Evolutionary conservation across 1,140 invertebrate genomes (phyloP), one percentile per base, ranked within the genome.

Genomic region (Drosophila jambulina): DNA sequence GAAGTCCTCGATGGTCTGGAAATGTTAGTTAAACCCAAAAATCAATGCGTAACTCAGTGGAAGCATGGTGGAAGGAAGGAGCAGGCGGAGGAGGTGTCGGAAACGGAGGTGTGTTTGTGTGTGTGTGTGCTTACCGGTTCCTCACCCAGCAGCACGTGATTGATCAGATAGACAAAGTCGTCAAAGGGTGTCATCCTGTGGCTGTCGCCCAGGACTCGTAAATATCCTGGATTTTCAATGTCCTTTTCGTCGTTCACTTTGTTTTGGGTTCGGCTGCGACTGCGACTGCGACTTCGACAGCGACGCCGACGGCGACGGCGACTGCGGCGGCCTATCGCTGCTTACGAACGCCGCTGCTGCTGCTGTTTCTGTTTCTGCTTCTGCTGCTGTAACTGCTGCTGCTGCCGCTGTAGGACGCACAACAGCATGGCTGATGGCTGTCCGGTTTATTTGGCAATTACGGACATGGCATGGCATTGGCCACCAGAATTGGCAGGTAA

Each of bases 1-100:
- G 60, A 95, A 95, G 91, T 95, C 95, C 92, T 95, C 95, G 58
- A 95, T 94, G 12, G 94, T 94, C 94, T 95, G 90, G 19, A 48
- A 48, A 58, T 40, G 17, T 63, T 29, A 51, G 29, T 57, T n/a
- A 61, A 36, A 43, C 1, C 7, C 8, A 6, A 61, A 57, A 45
- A 32, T 45, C 21, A 32, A 32, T 61, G 29, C 17, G 25, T 32
- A 29, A 51, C n/a, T 32, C 12, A 2, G 15, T n/a, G 17, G 8
- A 27, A 17, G 23, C 3, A 3, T 15, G 7, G 8, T 3, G 7
- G 3, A 4, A 5, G 15, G 45, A 4, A 9, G 45, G 45, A 45
- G 15, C 7, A 45, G 43, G 21, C 6, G 21, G 1, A 15, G 45
- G 21, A n/a, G 23, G 15, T 17, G 46, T 25, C 46, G 46, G 46